phyloP scores from a whole-genome alignment of 37 sponge, comb jelly and placozoan genomes.

The Corticium candelabrum region DNA sequence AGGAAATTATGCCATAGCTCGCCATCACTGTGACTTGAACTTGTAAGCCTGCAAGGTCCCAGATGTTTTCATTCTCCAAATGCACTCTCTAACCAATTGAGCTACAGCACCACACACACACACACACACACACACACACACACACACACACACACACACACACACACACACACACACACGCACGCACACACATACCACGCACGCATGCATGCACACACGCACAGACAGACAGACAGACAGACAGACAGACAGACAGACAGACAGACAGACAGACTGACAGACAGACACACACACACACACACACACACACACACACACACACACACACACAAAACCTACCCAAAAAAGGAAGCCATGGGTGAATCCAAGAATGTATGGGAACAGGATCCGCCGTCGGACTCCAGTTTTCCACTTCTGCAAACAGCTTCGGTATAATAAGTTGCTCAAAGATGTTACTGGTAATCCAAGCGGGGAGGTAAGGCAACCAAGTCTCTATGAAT shows the following conservation, averaged over 20 bases:
- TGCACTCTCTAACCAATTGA: too few species aligned
- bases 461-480: constrained; percentile 68
- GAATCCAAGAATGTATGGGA: constrained; percentile 93
- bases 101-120: too few species aligned
- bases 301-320: not conserved
- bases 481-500: constrained; percentile 71
- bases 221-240: not conserved
- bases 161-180: not conserved
- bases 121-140: too few species aligned
- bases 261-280: not conserved
- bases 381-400: constrained; percentile 84
- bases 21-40: too few species aligned
- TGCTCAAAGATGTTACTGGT: constrained; percentile 69
- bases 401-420: constrained; percentile 74
- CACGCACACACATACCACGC: not conserved
- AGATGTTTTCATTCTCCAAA: too few species aligned
- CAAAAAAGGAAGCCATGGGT: constrained; percentile 92
- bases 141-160: not conserved
- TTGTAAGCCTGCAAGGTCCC: too few species aligned
- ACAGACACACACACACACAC: not conserved
- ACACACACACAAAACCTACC: too few species aligned
- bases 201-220: too few species aligned
- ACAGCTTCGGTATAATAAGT: constrained; percentile 62
- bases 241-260: not conserved
- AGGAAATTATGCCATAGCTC: too few species aligned